These are phyloP conservation scores for Nilaparvata lugens DNA, from an alignment of 1,140 invertebrate genomes.

Conservation along the genomic window DNA sequence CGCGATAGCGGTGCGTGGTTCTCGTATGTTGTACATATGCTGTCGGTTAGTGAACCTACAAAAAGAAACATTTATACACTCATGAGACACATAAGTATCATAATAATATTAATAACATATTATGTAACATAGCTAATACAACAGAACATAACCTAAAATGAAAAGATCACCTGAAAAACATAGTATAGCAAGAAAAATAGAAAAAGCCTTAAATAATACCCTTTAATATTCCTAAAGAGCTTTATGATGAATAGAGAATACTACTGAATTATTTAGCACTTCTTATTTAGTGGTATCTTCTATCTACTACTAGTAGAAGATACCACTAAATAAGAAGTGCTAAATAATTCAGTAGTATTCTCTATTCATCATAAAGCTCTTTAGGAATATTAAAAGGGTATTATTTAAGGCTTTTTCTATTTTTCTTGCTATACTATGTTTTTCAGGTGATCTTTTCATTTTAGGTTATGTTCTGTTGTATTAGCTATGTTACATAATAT, in stretches of 20 bases:
- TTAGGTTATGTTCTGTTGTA: no score
- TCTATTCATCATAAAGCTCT: background rate
- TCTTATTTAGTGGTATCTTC: background rate
- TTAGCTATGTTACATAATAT: no score
- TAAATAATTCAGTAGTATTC: background rate
- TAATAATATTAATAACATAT: no score
- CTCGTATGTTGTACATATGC: conserved; percentile 50
- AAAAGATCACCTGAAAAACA: background rate
- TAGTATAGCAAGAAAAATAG: background rate
- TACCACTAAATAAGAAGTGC: background rate
- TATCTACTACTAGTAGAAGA: no score
- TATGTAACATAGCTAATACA: no score
- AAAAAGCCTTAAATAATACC: background rate
- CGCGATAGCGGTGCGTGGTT: conserved; percentile 21
- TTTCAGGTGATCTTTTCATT: background rate
- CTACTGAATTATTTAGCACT: background rate
- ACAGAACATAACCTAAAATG: no score
- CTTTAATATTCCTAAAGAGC: background rate
- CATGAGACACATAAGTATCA: no score
- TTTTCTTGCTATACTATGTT: background rate
- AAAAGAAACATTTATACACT: conserved; percentile 22
- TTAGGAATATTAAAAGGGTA: background rate
- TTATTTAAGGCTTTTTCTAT: background rate
- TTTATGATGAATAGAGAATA: background rate
- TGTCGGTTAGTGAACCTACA: conserved; percentile 47